These are phyloP conservation scores for Sphaerophoria rueppellii DNA, from an alignment of 2,888 invertebrate genomes.

Conservation along the genomic window DNA sequence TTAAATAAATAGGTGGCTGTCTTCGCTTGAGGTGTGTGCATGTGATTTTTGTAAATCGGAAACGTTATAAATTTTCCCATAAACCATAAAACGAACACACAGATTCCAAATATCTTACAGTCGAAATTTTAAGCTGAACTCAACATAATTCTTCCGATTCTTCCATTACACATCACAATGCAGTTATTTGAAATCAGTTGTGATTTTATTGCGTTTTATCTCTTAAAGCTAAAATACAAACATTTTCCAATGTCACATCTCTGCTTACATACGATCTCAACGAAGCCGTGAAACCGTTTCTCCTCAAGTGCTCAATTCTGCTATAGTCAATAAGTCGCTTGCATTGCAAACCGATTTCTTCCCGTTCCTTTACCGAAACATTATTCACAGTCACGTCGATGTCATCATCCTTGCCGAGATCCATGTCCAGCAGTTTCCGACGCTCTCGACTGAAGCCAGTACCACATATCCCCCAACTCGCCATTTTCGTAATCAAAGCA, in stretches of 20 bases:
- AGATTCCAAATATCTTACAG: no score
- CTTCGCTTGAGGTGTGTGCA: no score
- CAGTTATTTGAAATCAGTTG: neutral
- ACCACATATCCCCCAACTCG: conserved; percentile 96
- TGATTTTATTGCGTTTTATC: neutral
- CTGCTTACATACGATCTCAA: conserved; percentile 87
- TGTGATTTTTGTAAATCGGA: no score
- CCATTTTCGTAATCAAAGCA: conserved; percentile 89
- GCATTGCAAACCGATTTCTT: conserved; percentile 87
- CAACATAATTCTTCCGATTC: no score
- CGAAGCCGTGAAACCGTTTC: conserved; percentile 84
- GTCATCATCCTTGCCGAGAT: conserved; percentile 23
- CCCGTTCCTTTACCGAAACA: conserved; percentile 81
- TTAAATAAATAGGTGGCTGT: no score
- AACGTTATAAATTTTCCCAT: no score
- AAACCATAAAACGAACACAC: no score
- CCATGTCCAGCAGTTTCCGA: conserved; percentile 77
- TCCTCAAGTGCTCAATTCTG: conserved; percentile 85
- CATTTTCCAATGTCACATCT: conserved; percentile 89
- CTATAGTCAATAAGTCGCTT: conserved; percentile 91
- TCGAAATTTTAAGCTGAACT: no score
- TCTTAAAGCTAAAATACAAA: conserved; percentile 86
- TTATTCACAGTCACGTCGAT: conserved; percentile 1
- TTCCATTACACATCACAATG: no score
- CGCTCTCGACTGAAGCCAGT: conserved; percentile 85